These are phyloP conservation scores for Sebastolobus alascanus DNA, from an alignment of 2,797 vertebrate genomes.

Conservation along the genomic window DNA sequence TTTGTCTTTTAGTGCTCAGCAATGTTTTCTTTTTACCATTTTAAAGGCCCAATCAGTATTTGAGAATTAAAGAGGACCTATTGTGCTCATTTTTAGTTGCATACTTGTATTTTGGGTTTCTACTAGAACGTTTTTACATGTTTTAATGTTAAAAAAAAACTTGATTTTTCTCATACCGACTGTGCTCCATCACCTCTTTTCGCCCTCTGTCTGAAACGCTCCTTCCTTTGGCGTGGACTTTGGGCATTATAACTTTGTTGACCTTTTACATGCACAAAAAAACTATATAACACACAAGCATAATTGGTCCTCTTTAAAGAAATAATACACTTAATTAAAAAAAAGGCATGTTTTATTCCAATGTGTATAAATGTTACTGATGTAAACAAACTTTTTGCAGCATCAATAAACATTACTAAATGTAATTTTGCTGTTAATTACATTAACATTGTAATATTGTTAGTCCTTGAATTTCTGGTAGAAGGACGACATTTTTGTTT, in stretches of 20 bases:
- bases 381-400: background rate
- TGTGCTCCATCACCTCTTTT: background rate
- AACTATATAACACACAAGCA: too few species aligned
- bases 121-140: too few species aligned
- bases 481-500: background rate
- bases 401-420: background rate
- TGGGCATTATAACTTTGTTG: too few species aligned
- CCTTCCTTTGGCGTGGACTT: too few species aligned
- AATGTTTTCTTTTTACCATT: background rate
- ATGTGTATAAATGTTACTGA: background rate
- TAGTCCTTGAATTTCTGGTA: background rate
- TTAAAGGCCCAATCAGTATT: background rate
- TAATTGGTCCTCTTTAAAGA: too few species aligned
- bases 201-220: background rate
- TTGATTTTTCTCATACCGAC: background rate
- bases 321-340: background rate
- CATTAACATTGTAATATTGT: too few species aligned
- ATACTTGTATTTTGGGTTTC: too few species aligned
- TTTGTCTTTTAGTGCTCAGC: constrained; percentile 9
- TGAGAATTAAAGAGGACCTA: background rate
- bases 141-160: too few species aligned
- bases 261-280: too few species aligned
- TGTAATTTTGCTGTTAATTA: background rate
- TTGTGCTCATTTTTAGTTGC: background rate
- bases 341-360: background rate